Evolutionary conservation across 2,888 invertebrate species (phyloP), one percentile per base, ranked within the genome.

Genomic region (Tillus elongatus): DNA sequence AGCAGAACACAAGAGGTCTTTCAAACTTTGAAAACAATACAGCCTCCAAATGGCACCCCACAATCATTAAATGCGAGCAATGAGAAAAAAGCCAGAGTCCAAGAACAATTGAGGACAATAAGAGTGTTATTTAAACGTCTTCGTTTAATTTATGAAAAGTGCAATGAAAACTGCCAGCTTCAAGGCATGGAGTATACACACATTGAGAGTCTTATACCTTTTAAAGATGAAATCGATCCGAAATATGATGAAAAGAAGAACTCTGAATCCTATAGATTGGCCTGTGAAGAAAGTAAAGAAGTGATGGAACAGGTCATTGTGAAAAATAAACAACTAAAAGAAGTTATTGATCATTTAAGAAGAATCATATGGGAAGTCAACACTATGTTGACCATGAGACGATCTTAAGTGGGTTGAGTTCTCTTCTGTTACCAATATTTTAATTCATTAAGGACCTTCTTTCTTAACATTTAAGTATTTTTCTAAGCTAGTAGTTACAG

Each of bases 361-460:
- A 82, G 88, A 41, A 90, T 95, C 42, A 91, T 95, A 52, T 95
- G 92, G 83, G 95, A 96, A 69, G 92, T 95, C 29, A 96, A 95
- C 63, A 93, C 93, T 0, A 95, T 95, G 95, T 69, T 95, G 39
- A 87, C 87, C 2, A 93, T 93, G 91, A 74, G 92, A 46, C 75
- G 87, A 52, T 84, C 84, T 8, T 82, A 71, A 65, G n/a, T n/a
- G n/a, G n/a, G n/a, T n/a, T n/a, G n/a, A n/a, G n/a, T n/a, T n/a
- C n/a, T n/a, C n/a, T n/a, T n/a, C n/a, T n/a, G n/a, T n/a, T n/a
- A n/a, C n/a, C n/a, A n/a, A n/a, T n/a, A n/a, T n/a, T n/a, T n/a
- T n/a, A n/a, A n/a, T n/a, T n/a, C n/a, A n/a, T n/a, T n/a, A n/a
- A n/a, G n/a, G n/a, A n/a, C n/a, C n/a, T n/a, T n/a, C n/a, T n/a